These are phyloP conservation scores for Ovis aries DNA, from an alignment of 2,113 vertebrate species.

Conservation along the genomic window DNA sequence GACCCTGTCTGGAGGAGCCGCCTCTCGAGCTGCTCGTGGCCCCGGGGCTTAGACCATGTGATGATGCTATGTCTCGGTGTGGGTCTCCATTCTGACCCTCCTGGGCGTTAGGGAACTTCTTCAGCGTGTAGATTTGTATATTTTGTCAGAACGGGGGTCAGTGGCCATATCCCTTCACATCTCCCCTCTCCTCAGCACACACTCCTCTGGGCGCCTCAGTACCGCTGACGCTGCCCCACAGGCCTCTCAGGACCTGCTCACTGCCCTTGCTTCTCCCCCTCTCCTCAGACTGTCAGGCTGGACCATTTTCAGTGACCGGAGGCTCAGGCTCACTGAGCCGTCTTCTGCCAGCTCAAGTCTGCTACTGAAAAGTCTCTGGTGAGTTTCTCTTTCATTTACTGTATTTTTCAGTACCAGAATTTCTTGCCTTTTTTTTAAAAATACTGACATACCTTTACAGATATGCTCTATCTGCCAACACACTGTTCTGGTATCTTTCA, in stretches of 20 bases:
- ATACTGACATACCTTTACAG: neutral
- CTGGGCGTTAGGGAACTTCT: neutral
- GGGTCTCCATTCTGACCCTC: neutral
- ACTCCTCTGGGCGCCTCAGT: fast-evolving
- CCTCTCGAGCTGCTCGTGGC: neutral
- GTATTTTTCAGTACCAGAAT: neutral
- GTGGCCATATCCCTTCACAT: neutral
- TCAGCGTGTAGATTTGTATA: neutral
- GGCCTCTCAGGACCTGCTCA: neutral
- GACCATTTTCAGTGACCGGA: neutral
- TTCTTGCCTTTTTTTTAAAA: neutral
- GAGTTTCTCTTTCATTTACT: neutral
- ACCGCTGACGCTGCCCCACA: fast-evolving
- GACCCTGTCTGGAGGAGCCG: neutral
- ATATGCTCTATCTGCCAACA: neutral
- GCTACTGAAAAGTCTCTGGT: neutral
- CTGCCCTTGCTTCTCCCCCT: neutral
- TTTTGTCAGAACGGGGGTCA: neutral
- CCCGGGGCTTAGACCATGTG: neutral
- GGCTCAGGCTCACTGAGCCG: neutral
- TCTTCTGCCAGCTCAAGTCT: neutral
- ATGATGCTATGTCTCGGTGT: fast-evolving
- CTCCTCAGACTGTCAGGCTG: neutral
- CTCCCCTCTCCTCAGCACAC: neutral
- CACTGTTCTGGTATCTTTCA: neutral